Conservation (phyloP, 2,113 vertebrate species). For the Tragelaphus scriptus region DNA sequence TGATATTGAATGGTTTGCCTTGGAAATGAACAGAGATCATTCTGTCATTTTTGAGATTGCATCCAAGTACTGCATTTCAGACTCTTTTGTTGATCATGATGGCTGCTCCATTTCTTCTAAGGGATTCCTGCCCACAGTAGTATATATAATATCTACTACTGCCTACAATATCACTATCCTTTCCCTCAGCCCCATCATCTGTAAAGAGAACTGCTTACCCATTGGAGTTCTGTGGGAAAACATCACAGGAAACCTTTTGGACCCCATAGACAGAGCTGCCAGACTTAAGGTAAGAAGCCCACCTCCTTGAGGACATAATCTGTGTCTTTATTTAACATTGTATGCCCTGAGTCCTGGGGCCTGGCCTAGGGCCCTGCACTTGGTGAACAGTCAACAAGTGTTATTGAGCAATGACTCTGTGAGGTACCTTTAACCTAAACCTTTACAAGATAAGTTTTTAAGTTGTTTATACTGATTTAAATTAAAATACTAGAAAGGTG, state of each 20-base stretch:
- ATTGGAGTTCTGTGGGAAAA: not conserved
- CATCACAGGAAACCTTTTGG: not conserved
- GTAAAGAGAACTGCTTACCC: not conserved
- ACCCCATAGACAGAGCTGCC: not conserved
- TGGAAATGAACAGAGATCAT: no score
- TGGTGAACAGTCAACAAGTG: not conserved
- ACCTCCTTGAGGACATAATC: not conserved
- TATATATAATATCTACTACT: not conserved
- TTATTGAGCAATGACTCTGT: not conserved
- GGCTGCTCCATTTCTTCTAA: no score
- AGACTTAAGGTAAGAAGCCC: not conserved
- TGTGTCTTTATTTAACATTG: not conserved
- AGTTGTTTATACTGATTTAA: slow-evolving; percentile 9
- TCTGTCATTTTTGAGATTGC: no score
- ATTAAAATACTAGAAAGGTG: slow-evolving; percentile 8
- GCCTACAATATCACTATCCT: not conserved
- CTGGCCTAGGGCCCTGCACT: not conserved
- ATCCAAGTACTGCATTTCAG: no score
- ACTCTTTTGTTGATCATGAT: no score
- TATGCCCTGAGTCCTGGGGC: not conserved
- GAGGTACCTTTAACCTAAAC: not conserved
- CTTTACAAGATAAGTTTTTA: not conserved
- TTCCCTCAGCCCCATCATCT: not conserved
- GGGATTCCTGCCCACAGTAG: no score
- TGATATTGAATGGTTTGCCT: no score